A percentile compares a stretch with the other conserved stretches of the same genome.
Evolutionary conservation across 1,140 invertebrate species (phyloP).

Genomic region (Agraylea sexmaculata): DNA sequence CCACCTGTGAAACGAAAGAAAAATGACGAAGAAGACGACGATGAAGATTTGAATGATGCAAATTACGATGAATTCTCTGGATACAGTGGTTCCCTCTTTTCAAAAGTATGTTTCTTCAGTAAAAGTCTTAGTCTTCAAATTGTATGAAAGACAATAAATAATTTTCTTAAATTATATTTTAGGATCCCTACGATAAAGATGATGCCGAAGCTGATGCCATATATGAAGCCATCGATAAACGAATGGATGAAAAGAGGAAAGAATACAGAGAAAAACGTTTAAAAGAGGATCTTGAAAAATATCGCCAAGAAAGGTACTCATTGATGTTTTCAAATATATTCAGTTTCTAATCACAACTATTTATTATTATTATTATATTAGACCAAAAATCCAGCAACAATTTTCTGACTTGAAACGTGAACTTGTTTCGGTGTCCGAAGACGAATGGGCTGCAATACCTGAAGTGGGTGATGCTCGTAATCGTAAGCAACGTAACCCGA

Average conservation of each 20-base stretch:
- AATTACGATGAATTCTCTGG: constrained; percentile 99
- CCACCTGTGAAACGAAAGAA: constrained; percentile 86
- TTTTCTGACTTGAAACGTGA: constrained; percentile 97
- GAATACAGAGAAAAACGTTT: constrained; percentile 81
- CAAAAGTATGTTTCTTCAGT: constrained; percentile 49
- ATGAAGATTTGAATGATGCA: constrained; percentile 97
- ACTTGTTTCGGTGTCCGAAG: constrained; percentile 72
- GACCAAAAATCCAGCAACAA: constrained; percentile 98
- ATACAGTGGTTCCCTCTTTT: constrained; percentile 95
- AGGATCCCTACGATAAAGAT: constrained; percentile 99
- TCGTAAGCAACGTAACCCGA: constrained; percentile 88
- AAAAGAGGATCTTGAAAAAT: constrained; percentile 87
- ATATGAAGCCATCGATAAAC: constrained; percentile 95
- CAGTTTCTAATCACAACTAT: too few species aligned
- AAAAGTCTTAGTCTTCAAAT: constrained; percentile 6
- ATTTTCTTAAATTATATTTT: constrained; percentile 14
- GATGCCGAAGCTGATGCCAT: constrained; percentile 99
- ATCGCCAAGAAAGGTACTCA: constrained; percentile 88
- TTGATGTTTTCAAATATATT: too few species aligned
- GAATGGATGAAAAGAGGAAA: constrained; percentile 98
- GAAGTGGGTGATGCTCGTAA: constrained; percentile 99
- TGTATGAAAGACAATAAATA: neutral
- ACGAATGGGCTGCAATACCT: constrained; percentile 94
- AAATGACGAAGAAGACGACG: constrained; percentile 93
- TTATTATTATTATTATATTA: constrained; percentile 15